A percentile compares a stretch with the other conserved stretches of the same genome.
phyloP scores from a whole-genome alignment of 2,797 vertebrate species.

The Chrosomus eos region DNA sequence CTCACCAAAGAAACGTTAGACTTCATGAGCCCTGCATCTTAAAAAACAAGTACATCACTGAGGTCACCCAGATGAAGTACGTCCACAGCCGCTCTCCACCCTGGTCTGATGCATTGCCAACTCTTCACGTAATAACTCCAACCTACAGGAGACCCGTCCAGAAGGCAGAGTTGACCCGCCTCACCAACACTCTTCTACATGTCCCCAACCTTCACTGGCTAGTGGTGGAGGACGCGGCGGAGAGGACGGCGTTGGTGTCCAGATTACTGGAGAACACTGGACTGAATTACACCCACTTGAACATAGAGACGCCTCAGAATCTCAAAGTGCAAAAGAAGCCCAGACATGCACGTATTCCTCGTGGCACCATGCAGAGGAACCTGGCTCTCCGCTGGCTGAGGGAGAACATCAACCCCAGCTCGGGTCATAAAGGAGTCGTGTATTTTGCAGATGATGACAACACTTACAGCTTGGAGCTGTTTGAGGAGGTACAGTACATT shows the following conservation, averaged over 20 bases:
- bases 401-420: slow-evolving; percentile 70
- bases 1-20: slow-evolving; percentile 59
- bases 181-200: slow-evolving; percentile 81
- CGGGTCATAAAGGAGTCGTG: slow-evolving; percentile 81
- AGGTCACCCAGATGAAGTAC: slow-evolving; percentile 70
- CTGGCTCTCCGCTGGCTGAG: slow-evolving; percentile 80
- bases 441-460: slow-evolving; percentile 98
- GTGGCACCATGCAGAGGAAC: slow-evolving; percentile 82
- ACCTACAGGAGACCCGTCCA: slow-evolving; percentile 79
- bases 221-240: slow-evolving; percentile 77
- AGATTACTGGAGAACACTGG: slow-evolving; percentile 71
- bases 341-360: slow-evolving; percentile 71
- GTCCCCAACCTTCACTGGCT: slow-evolving; percentile 83
- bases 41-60: slow-evolving; percentile 66
- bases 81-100: slow-evolving; percentile 72
- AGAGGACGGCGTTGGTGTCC: slow-evolving; percentile 69
- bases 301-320: slow-evolving; percentile 74
- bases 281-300: slow-evolving; percentile 81
- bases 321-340: slow-evolving; percentile 70
- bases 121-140: slow-evolving; percentile 78
- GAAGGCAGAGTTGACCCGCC: slow-evolving; percentile 81
- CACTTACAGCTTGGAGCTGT: slow-evolving; percentile 94
- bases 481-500: slow-evolving; percentile 87
- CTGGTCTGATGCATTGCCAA: slow-evolving; percentile 73
- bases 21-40: slow-evolving; percentile 68